Conservation (phyloP, 2,888 invertebrate species). For the Julus scandinavius region DNA sequence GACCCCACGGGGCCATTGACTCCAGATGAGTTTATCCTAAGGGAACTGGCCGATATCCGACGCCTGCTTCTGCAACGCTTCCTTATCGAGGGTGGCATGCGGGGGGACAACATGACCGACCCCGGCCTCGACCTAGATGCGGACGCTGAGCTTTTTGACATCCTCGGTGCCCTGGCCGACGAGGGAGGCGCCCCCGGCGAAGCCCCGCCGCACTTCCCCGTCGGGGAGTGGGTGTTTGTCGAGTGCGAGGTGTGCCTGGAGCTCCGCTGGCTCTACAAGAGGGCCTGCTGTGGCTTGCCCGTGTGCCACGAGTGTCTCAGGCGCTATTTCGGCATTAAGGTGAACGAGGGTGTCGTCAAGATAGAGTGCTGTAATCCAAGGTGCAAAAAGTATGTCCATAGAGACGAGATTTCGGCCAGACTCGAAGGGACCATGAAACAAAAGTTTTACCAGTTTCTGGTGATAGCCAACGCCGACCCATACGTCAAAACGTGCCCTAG, state of each 20-base stretch:
- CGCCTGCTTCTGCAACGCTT: conserved; percentile 58
- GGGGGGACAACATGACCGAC: background rate
- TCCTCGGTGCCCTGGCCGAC: conserved; percentile 58
- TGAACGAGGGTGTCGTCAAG: conserved; percentile 63
- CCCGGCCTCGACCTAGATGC: conserved; percentile 54
- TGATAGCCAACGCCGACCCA: conserved; percentile 65
- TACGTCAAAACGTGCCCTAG: conserved; percentile 66
- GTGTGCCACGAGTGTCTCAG: conserved; percentile 65
- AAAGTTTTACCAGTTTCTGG: conserved; percentile 64
- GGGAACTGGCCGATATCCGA: conserved; percentile 59
- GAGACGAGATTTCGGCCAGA: conserved; percentile 65
- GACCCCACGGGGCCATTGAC: conserved; percentile 19
- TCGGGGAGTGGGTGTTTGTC: conserved; percentile 58
- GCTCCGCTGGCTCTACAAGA: conserved; percentile 60
- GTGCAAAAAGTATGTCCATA: conserved; percentile 63
- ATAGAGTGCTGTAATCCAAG: conserved; percentile 64
- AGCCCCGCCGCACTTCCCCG: conserved; percentile 58
- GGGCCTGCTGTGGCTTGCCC: conserved; percentile 64
- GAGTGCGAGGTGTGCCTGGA: conserved; percentile 65
- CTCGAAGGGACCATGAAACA: conserved; percentile 62
- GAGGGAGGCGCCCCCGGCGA: conserved; percentile 55
- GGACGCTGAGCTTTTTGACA: conserved; percentile 57
- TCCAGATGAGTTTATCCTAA: conserved; percentile 57
- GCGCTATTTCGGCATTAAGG: conserved; percentile 62
- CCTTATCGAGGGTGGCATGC: conserved; percentile 55